These are phyloP conservation scores for Neoniphon sammara DNA, from an alignment of 2,797 vertebrate genomes.

Conservation along the genomic window DNA sequence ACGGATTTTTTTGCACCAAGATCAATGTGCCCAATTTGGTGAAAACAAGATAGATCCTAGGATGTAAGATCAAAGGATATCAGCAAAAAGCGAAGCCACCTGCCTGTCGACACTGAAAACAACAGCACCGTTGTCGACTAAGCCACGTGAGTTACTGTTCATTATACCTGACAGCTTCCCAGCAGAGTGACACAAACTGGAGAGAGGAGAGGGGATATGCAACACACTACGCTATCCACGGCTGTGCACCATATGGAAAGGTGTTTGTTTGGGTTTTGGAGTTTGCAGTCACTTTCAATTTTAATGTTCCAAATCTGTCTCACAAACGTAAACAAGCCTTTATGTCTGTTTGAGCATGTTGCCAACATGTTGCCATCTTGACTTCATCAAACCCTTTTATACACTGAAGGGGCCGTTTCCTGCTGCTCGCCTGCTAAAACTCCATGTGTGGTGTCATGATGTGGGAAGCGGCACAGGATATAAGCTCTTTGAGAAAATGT, in stretches of 20 bases:
- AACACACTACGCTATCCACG: not conserved
- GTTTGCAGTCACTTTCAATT: conserved; percentile 22
- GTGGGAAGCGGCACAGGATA: not conserved
- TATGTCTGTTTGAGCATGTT: not conserved
- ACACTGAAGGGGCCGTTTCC: conserved; percentile 6
- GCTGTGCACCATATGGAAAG: conserved; percentile 28
- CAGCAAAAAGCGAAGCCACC: not conserved
- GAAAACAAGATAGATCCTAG: not conserved
- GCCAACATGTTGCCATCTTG: conserved; percentile 18
- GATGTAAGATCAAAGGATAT: conserved; percentile 1
- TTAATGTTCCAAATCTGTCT: conserved; percentile 9
- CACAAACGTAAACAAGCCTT: conserved; percentile 11
- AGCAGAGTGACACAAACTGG: not conserved
- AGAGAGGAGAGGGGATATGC: not conserved
- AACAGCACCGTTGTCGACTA: not conserved
- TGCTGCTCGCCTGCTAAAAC: conserved; percentile 1
- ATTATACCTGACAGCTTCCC: conserved; percentile 6
- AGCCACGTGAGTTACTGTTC: conserved; percentile 7
- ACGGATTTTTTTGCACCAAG: too few species aligned
- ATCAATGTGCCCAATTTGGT: not conserved
- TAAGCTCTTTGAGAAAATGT: not conserved
- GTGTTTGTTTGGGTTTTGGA: conserved; percentile 27
- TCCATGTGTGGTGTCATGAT: conserved; percentile 14
- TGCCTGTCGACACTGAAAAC: not conserved
- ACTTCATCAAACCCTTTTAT: not conserved